Evolutionary conservation across 2,797 vertebrate species (phyloP), one percentile per base, ranked within the genome.

Genomic region (Micromesistius poutassou): DNA sequence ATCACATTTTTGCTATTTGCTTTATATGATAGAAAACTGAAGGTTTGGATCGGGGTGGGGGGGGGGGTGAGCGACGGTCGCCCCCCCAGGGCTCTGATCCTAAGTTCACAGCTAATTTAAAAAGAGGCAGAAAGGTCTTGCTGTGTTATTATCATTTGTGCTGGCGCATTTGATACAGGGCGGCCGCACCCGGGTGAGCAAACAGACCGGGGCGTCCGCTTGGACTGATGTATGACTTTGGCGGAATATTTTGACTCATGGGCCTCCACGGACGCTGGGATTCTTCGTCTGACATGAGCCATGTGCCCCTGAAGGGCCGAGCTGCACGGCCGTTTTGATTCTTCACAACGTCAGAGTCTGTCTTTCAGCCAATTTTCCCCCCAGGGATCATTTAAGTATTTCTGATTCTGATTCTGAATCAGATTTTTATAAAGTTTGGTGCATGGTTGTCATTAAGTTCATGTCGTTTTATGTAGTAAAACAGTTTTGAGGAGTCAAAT

Each of bases 1-100:
- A 94, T 94, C 94, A 95, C 94, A 95, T 94, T 95, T 95, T 92
- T 94, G 92, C 94, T 95, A 95, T 95, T 95, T 95, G 93, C 94
- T 94, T 91, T 93, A 88, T 93, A 94, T 94, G 92, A 94, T 94
- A 89, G 93, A 88, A 94, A 93, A 93, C 87, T 90, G 89, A 92
- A 84, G 87, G 85, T 87, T 87, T 93, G 84, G 85, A 87, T 92
- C 91, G 12, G 19, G 82, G 40, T n/a, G 40, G 40, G 40, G 40
- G 40, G 12, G 40, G 40, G 40, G 12, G 40, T 12, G 40, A 13
- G 14, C 12, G 13, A 42, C 40, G 85, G 85, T 12, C 40, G 12
- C 40, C 40, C 90, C 89, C 91, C 88, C 50, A 72, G 88, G 91
- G 89, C 84, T 12, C 88, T 73, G 90, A 87, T 88, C 85, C 86